Evolutionary conservation across 2,113 vertebrate species (phyloP).

Genomic region (Falcunculus frontatus): DNA sequence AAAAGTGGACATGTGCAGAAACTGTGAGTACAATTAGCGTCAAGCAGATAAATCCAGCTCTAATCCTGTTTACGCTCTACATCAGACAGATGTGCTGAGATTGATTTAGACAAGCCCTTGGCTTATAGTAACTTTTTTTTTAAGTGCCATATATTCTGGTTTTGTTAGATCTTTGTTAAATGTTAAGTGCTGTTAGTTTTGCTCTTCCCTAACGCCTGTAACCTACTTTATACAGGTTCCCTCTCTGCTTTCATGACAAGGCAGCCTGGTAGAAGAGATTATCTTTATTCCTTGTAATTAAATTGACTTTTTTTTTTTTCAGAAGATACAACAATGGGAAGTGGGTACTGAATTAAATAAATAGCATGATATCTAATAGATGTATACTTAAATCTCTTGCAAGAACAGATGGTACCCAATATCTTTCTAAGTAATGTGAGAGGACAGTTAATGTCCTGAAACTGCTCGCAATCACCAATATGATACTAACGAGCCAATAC

Average conservation of each 20-base stretch:
- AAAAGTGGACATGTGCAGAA: conserved; percentile 82
- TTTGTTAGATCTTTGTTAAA: conserved; percentile 72
- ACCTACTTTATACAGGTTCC: conserved; percentile 63
- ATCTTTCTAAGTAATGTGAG: conserved; percentile 84
- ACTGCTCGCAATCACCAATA: conserved; percentile 66
- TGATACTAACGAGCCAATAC: conserved; percentile 63
- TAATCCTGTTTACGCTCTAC: conserved; percentile 91
- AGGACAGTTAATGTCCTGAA: conserved; percentile 85
- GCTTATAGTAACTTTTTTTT: conserved; percentile 84
- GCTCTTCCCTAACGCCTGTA: conserved; percentile 44
- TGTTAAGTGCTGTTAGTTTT: conserved; percentile 64
- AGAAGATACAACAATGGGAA: conserved; percentile 76
- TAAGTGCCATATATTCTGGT: conserved; percentile 70
- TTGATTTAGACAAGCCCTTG: conserved; percentile 84
- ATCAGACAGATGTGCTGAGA: conserved; percentile 91
- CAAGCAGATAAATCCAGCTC: conserved; percentile 87
- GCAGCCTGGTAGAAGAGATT: conserved; percentile 76
- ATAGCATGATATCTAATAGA: conserved; percentile 81
- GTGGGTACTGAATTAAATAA: conserved; percentile 81
- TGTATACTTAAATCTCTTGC: conserved; percentile 74
- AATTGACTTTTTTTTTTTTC: conserved; percentile 75
- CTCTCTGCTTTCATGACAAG: conserved; percentile 57
- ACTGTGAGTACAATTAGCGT: conserved; percentile 87
- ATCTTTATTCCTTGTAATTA: conserved; percentile 85
- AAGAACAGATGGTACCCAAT: conserved; percentile 84